These are phyloP conservation scores for Drosophila watanabei DNA, from an alignment of 1,140 invertebrate genomes.

Conservation along the genomic window DNA sequence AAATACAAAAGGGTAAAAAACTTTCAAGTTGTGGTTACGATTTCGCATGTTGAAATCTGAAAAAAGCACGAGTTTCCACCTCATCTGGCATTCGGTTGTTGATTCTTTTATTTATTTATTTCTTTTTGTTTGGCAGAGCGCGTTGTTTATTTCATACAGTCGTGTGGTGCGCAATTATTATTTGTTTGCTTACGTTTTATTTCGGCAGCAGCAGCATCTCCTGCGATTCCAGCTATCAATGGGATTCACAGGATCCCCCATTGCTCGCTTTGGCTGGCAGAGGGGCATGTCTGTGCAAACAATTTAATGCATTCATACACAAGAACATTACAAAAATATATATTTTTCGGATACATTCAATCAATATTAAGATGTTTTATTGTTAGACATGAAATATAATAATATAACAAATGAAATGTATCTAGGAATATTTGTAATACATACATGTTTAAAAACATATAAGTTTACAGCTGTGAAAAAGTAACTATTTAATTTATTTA, in stretches of 20 bases:
- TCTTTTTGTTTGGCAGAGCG: background rate
- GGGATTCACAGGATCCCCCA: background rate
- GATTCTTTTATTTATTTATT: constrained; percentile 15
- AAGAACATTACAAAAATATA: background rate
- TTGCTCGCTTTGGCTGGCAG: background rate
- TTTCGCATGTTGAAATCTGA: background rate
- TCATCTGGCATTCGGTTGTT: constrained; percentile 42
- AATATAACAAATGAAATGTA: background rate
- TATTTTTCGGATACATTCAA: background rate
- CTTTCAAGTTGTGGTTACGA: background rate
- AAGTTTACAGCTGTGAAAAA: background rate
- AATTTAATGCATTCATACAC: constrained; percentile 7
- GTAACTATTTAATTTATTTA: background rate
- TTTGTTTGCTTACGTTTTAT: constrained; percentile 53
- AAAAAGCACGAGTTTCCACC: constrained; percentile 14
- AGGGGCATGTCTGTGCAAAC: constrained; percentile 7
- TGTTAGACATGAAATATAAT: background rate
- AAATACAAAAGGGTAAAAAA: background rate
- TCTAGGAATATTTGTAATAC: too few relatives aligned
- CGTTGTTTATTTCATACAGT: constrained; percentile 39
- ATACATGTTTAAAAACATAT: too few relatives aligned
- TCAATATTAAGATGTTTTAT: background rate
- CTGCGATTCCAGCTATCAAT: constrained; percentile 28
- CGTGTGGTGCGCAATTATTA: constrained; percentile 37
- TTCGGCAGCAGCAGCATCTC: constrained; percentile 39